Evolutionary conservation across 2,888 invertebrate genomes (phyloP), one percentile per base, ranked within the genome.

Genomic region (Ischnura elegans): DNA sequence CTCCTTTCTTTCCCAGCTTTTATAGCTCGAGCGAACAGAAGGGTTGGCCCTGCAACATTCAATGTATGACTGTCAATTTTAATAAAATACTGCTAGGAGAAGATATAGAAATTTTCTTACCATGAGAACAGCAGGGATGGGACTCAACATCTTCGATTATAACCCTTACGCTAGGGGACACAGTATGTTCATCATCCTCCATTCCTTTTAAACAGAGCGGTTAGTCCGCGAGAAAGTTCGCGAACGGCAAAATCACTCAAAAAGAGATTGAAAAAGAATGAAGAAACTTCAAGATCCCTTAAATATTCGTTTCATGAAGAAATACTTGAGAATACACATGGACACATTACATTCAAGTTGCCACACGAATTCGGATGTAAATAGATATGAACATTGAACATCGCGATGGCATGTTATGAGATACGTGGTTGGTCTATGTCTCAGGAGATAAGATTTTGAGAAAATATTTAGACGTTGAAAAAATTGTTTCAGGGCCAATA

Each of bases 41-140:
- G 96, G 10, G 98, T 97, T 86, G 98, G 98, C 0, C 96, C 96
- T 96, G 90, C 36, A 87, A 47, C 43, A 3, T 36, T 43, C 29
- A 10, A n/a, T 10, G 0, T 19, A 19, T 47, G 13, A 51, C 0
- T 2, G 61, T 25, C 36, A 19, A n/a, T 36, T 6, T 29, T n/a
- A 45, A 93, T 4, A 16, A 6, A 93, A 51, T 42, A 19, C 43
- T n/a, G 19, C 8, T 21, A 25, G 13, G 19, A 8, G n/a, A 46
- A 16, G 8, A 42, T 2, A 10, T 4, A 3, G 10, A 47, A 47
- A 55, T 55, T 0, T 2, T 5, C 21, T 25, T 55, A 93, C 98
- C 98, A 95, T 98, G 98, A 42, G 97, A 96, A 95, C 98, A 98
- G 87, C 96, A 95, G 0, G 98, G 98, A 96, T 98, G 97, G 29